Evolutionary conservation across 1,140 invertebrate species (phyloP).

Genomic region (Calephelis virginiensis): DNA sequence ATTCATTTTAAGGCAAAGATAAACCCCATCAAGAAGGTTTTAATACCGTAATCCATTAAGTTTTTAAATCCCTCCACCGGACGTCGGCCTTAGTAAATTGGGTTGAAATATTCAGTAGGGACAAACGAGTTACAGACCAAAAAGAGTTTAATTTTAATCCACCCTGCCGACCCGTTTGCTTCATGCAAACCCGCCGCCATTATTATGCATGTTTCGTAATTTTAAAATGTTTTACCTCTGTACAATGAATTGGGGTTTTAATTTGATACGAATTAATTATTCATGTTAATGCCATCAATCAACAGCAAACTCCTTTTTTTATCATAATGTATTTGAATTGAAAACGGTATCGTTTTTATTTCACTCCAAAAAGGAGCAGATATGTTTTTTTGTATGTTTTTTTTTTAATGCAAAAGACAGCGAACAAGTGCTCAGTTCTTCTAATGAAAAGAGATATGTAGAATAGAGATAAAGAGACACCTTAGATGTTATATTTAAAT

Average conservation of each 20-base stretch:
- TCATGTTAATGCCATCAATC: too few species aligned
- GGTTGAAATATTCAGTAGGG: constrained; percentile 33
- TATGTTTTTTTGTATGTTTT: too few species aligned
- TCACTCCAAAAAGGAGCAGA: too few species aligned
- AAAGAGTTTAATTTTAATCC: constrained; percentile 36
- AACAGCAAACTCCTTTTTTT: too few species aligned
- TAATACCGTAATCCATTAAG: constrained; percentile 26
- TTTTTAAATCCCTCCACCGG: constrained; percentile 25
- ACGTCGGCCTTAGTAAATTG: constrained; percentile 28
- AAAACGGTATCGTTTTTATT: too few species aligned
- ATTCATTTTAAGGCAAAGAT: neutral
- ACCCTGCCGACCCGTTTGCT: constrained; percentile 19
- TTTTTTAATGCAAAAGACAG: too few species aligned
- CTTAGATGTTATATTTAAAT: too few species aligned
- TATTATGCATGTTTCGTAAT: constrained; percentile 7
- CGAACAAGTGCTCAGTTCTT: too few species aligned
- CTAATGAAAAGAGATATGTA: too few species aligned
- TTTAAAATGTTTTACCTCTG: constrained; percentile 16
- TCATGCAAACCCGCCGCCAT: constrained; percentile 7
- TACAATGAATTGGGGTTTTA: constrained; percentile 11
- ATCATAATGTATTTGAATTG: too few species aligned
- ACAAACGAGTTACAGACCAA: constrained; percentile 29
- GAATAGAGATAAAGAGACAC: too few species aligned
- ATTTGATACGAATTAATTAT: constrained; percentile 1
- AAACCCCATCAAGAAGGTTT: constrained; percentile 6